These are phyloP conservation scores for Rosalia funebris DNA, from an alignment of 2,888 invertebrate species.

Conservation along the genomic window DNA sequence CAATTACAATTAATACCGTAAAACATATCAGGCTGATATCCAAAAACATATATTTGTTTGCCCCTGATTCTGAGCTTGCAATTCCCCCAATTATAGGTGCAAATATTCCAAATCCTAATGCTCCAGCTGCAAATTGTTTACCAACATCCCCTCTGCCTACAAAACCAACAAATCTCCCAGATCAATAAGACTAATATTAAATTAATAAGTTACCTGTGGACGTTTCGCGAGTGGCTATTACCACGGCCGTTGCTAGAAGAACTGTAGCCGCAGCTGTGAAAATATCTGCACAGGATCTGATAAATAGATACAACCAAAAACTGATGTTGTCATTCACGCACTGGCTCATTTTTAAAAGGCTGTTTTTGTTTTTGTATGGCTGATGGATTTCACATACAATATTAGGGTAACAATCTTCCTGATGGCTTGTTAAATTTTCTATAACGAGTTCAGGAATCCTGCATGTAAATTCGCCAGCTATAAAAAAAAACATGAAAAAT, in stretches of 20 bases:
- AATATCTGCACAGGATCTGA: constrained; percentile 78
- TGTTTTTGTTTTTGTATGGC: constrained; percentile 75
- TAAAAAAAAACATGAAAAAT: constrained; percentile 36
- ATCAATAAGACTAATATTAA: too few relatives aligned
- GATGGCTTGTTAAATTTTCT: constrained; percentile 55
- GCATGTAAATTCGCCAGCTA: constrained; percentile 69
- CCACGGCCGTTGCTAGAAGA: constrained; percentile 78
- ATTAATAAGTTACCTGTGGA: constrained; percentile 73
- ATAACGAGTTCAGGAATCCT: constrained; percentile 68
- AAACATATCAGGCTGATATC: constrained; percentile 58
- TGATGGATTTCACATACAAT: constrained; percentile 78
- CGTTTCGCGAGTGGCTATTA: constrained; percentile 85
- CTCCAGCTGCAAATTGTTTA: constrained; percentile 79
- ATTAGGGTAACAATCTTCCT: constrained; percentile 69
- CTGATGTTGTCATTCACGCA: constrained; percentile 78
- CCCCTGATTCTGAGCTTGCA: constrained; percentile 40
- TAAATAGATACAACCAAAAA: constrained; percentile 76
- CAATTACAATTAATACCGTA: constrained; percentile 70
- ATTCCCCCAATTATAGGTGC: constrained; percentile 69
- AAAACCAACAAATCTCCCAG: constrained; percentile 10
- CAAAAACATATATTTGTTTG: constrained; percentile 1
- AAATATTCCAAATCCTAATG: constrained; percentile 77
- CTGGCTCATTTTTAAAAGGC: constrained; percentile 75
- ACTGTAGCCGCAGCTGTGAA: constrained; percentile 79
- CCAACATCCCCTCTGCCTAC: constrained; percentile 79